Evolutionary conservation across 2,888 invertebrate species (phyloP).

Genomic region (Sesia bembeciformis): DNA sequence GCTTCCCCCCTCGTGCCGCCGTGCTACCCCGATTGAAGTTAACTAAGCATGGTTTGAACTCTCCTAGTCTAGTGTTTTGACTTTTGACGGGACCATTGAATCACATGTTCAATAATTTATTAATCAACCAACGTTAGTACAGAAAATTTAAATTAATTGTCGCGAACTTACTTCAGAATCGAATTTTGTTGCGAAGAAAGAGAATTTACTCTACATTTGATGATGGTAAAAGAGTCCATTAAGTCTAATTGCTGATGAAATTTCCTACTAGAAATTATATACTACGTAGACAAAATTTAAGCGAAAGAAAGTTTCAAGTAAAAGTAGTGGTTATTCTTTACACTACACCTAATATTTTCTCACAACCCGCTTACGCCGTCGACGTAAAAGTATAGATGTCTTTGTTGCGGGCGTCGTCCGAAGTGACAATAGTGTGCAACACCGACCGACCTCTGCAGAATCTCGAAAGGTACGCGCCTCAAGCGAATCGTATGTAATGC

Average conservation of each 20-base stretch:
- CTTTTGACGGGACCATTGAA: conserved; percentile 26
- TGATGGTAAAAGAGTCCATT: too few relatives aligned
- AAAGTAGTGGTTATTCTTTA: too few relatives aligned
- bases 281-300: too few relatives aligned
- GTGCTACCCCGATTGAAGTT: conserved; percentile 41
- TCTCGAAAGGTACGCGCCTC: conserved; percentile 49
- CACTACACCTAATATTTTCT: too few relatives aligned
- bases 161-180: too few relatives aligned
- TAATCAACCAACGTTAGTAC: not conserved
- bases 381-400: conserved; percentile 15
- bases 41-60: conserved; percentile 44
- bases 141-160: too few relatives aligned
- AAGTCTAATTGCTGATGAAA: too few relatives aligned
- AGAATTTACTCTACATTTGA: too few relatives aligned
- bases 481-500: conserved; percentile 63
- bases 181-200: too few relatives aligned
- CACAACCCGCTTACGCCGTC: not conserved
- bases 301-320: too few relatives aligned
- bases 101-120: not conserved
- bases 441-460: conserved; percentile 49
- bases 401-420: conserved; percentile 38
- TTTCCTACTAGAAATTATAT: too few relatives aligned
- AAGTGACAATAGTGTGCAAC: conserved; percentile 49
- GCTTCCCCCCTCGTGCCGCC: conserved; percentile 21
- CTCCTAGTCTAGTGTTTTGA: conserved; percentile 41